Conservation (phyloP, 37 sponge, comb jelly and placozoan genomes). For the Mnemiopsis leidyi region DNA sequence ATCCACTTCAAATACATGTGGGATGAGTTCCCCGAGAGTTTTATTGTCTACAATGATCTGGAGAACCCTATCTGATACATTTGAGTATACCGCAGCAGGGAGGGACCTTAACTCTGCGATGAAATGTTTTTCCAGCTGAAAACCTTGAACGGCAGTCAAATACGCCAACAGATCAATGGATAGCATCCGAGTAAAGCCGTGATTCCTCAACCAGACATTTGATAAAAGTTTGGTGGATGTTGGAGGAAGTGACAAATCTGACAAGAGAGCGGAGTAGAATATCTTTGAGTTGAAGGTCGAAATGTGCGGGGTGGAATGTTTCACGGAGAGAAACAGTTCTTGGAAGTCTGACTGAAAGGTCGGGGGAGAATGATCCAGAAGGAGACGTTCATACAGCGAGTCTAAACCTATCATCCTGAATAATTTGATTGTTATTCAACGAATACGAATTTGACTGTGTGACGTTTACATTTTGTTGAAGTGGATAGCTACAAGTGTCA, state of each 20-base stretch:
- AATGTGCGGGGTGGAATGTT: not conserved
- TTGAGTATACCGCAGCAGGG: not conserved
- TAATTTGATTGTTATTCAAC: too few relatives aligned
- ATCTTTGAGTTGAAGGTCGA: constrained; percentile 25
- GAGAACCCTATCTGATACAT: not conserved
- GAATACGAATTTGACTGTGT: too few relatives aligned
- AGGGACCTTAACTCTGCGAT: not conserved
- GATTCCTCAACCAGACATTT: not conserved
- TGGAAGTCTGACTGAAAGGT: not conserved
- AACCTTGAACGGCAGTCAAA: not conserved
- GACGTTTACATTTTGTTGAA: too few relatives aligned
- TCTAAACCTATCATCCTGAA: constrained; percentile 44
- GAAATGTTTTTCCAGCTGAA: not conserved
- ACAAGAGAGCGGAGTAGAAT: not conserved
- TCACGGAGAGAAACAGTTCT: not conserved
- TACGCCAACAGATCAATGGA: not conserved
- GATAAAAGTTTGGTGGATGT: not conserved
- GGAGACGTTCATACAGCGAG: not conserved
- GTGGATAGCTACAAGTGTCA: too few relatives aligned
- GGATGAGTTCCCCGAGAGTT: not conserved
- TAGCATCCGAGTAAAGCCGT: not conserved
- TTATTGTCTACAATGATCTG: not conserved
- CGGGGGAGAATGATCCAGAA: not conserved
- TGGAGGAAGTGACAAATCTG: not conserved
- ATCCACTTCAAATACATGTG: not conserved